Base-by-base conservation (phyloP, 2,113 vertebrate species). In the Otus sunia region DNA sequence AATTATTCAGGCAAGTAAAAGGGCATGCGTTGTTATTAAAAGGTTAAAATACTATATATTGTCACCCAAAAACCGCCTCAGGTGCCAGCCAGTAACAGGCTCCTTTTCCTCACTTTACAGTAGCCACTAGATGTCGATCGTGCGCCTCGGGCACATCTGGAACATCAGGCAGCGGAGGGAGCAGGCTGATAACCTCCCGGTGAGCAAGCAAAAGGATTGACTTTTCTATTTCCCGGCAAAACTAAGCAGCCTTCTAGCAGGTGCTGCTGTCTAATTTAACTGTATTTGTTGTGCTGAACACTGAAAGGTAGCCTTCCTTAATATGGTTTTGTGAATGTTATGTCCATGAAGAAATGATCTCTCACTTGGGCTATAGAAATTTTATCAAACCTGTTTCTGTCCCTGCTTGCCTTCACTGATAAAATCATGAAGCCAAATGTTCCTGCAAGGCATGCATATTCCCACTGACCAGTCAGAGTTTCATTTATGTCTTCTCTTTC, bases 91-190 rank as follows among this genome's bases (percentile, higher is more conserved):
- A 30, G 53, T 0, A 27, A 3, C 12, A 6, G 5, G 34, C n/a
- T 60, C 16, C 59, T 26, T 26, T 37, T 27, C 83, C 30, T 21
- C 16, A 3, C 59, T 8, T 4, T 0, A 1, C 7, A 59, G 62
- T 5, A n/a, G 63, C 80, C 97, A 67, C 90, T 55, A 97, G 97
- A 88, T 97, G 97, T 94, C 15, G 58, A 69, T 52, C 21, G 32
- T 25, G 95, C 88, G 83, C 96, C 96, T 97, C 77, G 56, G 89
- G 63, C 92, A 96, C 88, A 89, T 68, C 82, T 94, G 95, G 91
- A 86, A 45, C 72, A 80, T 6, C 88, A 60, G 90, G 55, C 29
- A 6, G 45, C 19, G 1, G 20, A 36, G 15, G 17, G 45, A 5
- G 3, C 71, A 23, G 50, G 14, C 68, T 17, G 90, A 2, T 12